Conservation (phyloP, 2,113 vertebrate genomes). For the Thamnophis sirtalis region DNA sequence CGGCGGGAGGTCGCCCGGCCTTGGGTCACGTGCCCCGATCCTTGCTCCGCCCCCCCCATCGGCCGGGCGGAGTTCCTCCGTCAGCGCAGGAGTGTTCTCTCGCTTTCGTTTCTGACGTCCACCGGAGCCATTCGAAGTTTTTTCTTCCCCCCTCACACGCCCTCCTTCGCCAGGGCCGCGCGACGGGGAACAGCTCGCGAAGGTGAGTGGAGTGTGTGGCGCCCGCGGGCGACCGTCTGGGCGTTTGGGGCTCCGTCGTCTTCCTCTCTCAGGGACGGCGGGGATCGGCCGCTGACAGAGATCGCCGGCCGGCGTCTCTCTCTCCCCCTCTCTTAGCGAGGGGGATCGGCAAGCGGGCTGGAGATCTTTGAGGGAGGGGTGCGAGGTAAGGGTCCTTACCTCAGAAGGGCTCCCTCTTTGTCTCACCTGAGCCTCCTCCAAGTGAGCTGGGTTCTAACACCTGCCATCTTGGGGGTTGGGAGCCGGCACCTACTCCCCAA, state of each 20-base stretch:
- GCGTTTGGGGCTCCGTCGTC: background rate
- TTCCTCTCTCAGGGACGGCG: too few relatives aligned
- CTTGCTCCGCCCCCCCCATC: fast-evolving
- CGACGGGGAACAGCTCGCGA: background rate
- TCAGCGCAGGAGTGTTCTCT: background rate
- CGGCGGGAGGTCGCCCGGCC: background rate
- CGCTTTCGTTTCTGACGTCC: conserved; percentile 2
- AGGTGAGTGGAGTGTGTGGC: background rate
- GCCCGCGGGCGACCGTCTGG: background rate
- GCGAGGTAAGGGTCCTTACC: background rate
- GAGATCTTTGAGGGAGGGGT: background rate
- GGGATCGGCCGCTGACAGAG: too few relatives aligned
- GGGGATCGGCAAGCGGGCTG: background rate
- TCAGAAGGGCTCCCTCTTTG: background rate
- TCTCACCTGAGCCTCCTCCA: background rate
- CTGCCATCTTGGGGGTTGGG: background rate
- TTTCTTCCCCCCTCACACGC: background rate
- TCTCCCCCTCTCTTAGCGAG: background rate
- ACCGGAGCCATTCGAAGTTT: background rate
- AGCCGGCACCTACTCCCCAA: background rate
- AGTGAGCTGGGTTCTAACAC: background rate
- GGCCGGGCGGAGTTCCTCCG: background rate
- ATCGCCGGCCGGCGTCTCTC: background rate
- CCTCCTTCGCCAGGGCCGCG: background rate
- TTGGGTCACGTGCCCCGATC: conserved; percentile 3